Base-by-base conservation (phyloP, 2,888 invertebrate species). In the Minunthozetes semirufus region DNA sequence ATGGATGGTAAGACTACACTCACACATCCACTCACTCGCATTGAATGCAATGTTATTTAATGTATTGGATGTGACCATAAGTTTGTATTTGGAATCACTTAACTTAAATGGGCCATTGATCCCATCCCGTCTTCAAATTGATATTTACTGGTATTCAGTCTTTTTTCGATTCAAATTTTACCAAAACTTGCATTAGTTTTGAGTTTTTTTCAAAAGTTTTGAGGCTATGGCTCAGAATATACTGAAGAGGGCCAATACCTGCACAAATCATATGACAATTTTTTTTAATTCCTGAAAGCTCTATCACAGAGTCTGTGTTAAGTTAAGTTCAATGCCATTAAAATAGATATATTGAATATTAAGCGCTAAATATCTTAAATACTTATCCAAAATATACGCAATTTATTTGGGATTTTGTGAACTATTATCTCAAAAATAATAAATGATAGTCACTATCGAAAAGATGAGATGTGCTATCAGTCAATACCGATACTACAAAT, bases 311-410 rank as follows among this genome's bases (percentile, higher is more conserved):
- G 8, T 46, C 15, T 46, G 8, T 46, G 46, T 15, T 46, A 15
- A 46, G n/a, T 27, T 6, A 66, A 66, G 66, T 66, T 66, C 66
- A 66, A 66, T 66, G 66, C 66, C 66, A 66, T 66, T 63, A 63
- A 22, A 27, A 59, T 9, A 13, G 4, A 27, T 66, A 38, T 66
- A 66, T 38, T 38, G 38, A 66, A 38, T 66, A 33, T 27, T 66
- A 38, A 19, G 33, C 33, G 38, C 38, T 38, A 38, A 33, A 15
- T 19, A 9, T 33, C 33, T 66, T 25, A 27, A 25, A 19, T 25
- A 56, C 22, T 17, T 56, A 19, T 15, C 9, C 22, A 59, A 59
- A 59, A 11, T 66, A 9, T 38, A 66, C 33, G 66, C 38, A 66
- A 38, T 66, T 66, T 66, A 66, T 66, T 33, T 33, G 17, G n/a